phyloP scores from a whole-genome alignment of 2,113 vertebrate genomes.

The Empidonax alnorum region DNA sequence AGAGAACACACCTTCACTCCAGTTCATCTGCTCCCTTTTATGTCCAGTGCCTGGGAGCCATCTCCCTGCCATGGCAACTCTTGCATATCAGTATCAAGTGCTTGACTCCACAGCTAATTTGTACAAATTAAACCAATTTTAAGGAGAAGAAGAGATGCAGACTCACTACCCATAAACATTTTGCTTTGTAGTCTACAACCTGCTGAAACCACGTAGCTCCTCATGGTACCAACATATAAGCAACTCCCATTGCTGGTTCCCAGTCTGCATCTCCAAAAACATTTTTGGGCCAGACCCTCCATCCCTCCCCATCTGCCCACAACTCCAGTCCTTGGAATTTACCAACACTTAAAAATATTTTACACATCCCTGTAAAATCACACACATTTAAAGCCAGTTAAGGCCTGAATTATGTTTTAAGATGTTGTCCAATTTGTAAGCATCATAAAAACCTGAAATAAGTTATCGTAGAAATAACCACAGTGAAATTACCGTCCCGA shows the following conservation, averaged over 20 bases:
- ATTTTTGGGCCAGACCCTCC: accelerated
- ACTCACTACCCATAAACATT: background rate
- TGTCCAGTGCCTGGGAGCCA: background rate
- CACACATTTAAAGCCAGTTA: slow-evolving; percentile 54
- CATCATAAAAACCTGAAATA: slow-evolving; percentile 58
- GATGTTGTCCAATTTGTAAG: slow-evolving; percentile 61
- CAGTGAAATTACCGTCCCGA: background rate
- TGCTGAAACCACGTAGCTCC: background rate
- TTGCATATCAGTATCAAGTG: background rate
- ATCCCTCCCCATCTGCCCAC: background rate
- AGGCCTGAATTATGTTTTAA: slow-evolving; percentile 56
- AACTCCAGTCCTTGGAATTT: slow-evolving; percentile 26
- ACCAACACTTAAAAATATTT: slow-evolving; percentile 69
- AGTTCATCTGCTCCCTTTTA: background rate
- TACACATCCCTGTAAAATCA: slow-evolving; percentile 35
- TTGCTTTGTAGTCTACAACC: background rate
- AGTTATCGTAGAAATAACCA: slow-evolving; percentile 63
- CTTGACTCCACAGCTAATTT: background rate
- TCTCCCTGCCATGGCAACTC: background rate
- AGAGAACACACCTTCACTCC: background rate
- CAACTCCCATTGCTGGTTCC: background rate
- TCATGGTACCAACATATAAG: background rate
- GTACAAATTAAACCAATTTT: background rate
- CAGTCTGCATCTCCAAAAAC: background rate
- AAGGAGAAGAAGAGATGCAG: background rate